Conservation (phyloP, 2,888 invertebrate species). For the Drosophila nr. medialis region DNA sequence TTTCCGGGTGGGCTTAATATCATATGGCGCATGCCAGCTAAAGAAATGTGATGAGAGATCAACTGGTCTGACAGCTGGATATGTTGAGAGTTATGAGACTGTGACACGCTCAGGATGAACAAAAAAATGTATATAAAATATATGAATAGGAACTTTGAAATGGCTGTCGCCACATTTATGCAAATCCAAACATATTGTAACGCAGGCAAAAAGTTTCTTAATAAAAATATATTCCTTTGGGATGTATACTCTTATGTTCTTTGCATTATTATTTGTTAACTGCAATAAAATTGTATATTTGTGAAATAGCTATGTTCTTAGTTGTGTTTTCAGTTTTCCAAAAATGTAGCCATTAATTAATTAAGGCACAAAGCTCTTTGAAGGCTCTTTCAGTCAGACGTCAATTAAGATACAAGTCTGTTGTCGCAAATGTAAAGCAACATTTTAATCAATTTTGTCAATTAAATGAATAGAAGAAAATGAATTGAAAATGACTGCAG, state of each 20-base stretch:
- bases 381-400: conserved; percentile 32
- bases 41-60: conserved; percentile 22
- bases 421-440: conserved; percentile 67
- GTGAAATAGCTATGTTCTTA: background rate
- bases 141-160: background rate
- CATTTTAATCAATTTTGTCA: conserved; percentile 81
- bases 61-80: conserved; percentile 4
- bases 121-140: conserved; percentile 5
- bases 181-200: background rate
- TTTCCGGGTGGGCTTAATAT: conserved; percentile 68
- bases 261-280: background rate
- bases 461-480: conserved; percentile 62
- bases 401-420: conserved; percentile 78
- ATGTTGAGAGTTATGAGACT: conserved; percentile 1
- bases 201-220: background rate
- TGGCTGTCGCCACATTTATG: background rate
- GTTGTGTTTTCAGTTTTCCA: background rate
- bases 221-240: background rate
- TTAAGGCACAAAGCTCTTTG: conserved; percentile 55
- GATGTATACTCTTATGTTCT: background rate
- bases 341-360: conserved; percentile 61
- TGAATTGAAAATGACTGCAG: conserved; percentile 37
- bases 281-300: background rate
- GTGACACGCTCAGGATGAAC: conserved; percentile 3
- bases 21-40: conserved; percentile 6